These are phyloP conservation scores for Amphiura filiformis DNA, from an alignment of 35 echinoderm and acorn worm genomes.

Conservation along the genomic window DNA sequence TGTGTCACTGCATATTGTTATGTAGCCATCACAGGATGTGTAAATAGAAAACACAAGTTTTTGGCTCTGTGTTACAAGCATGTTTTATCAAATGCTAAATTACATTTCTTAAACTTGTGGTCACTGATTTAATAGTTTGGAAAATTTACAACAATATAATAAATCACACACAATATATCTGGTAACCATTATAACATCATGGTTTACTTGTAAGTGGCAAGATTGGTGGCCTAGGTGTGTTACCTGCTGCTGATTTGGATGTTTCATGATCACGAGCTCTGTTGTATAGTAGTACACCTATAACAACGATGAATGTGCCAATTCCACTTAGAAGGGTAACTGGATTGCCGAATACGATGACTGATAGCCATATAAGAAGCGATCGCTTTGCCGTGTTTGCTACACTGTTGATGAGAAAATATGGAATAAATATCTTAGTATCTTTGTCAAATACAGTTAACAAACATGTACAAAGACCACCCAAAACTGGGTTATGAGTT, in stretches of 20 bases:
- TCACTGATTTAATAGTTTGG: too few species aligned
- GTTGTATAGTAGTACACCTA: slow-evolving; percentile 96
- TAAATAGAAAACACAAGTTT: too few species aligned
- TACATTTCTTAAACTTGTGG: too few species aligned
- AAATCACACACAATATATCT: neutral
- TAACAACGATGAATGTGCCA: slow-evolving; percentile 84
- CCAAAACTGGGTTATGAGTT: neutral
- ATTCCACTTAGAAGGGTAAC: slow-evolving; percentile 90
- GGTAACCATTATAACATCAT: neutral
- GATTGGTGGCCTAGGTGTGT: neutral
- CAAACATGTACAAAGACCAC: neutral
- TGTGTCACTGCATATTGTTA: too few species aligned
- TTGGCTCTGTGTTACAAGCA: too few species aligned
- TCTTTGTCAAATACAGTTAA: neutral
- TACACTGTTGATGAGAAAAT: slow-evolving; percentile 57
- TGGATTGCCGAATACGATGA: slow-evolving; percentile 82
- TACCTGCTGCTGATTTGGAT: neutral
- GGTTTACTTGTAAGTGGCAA: neutral
- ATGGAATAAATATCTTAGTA: neutral
- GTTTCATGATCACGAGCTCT: slow-evolving; percentile 74
- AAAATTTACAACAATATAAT: too few species aligned
- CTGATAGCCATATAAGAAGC: slow-evolving; percentile 93
- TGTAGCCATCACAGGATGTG: too few species aligned
- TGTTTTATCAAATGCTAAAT: too few species aligned
- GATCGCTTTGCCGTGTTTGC: slow-evolving; percentile 93